phyloP scores from a whole-genome alignment of 2,888 invertebrate genomes.

The Leptothorax acervorum region DNA sequence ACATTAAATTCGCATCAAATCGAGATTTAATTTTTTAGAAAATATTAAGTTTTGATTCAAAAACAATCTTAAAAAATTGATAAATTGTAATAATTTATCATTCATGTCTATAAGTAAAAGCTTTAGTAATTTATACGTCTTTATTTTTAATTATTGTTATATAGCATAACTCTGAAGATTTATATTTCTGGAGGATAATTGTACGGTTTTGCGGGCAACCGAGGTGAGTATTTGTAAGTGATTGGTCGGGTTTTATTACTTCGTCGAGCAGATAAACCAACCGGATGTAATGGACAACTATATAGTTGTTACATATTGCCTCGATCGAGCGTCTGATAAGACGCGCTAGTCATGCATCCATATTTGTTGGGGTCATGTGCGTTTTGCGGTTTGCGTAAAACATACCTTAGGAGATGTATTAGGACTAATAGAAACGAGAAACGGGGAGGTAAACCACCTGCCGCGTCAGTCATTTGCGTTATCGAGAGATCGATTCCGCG shows the following conservation, averaged over 20 bases:
- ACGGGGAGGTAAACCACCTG: constrained; percentile 44
- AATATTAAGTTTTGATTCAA: neutral
- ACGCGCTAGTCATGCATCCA: constrained; percentile 12
- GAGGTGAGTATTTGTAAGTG: constrained; percentile 12
- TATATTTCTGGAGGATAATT: neutral
- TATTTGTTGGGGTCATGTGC: constrained; percentile 71
- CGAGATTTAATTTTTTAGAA: neutral
- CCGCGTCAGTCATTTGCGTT: constrained; percentile 73
- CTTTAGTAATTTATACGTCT: neutral
- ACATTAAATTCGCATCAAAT: neutral
- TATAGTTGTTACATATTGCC: constrained; percentile 62
- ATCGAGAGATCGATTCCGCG: constrained; percentile 73
- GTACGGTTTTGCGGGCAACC: neutral
- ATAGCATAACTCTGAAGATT: neutral
- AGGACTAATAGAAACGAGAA: constrained; percentile 66
- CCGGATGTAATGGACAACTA: constrained; percentile 70
- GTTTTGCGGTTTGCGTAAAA: constrained; percentile 76
- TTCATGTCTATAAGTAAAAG: neutral
- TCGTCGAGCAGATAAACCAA: constrained; percentile 58
- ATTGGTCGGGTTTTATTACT: constrained; percentile 65
- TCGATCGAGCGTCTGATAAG: constrained; percentile 67
- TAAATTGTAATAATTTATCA: neutral
- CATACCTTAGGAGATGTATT: constrained; percentile 67
- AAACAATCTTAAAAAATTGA: neutral
- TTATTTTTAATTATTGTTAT: neutral